Conservation (phyloP, 2,113 vertebrate genomes). For the Turdus rufiventris region DNA sequence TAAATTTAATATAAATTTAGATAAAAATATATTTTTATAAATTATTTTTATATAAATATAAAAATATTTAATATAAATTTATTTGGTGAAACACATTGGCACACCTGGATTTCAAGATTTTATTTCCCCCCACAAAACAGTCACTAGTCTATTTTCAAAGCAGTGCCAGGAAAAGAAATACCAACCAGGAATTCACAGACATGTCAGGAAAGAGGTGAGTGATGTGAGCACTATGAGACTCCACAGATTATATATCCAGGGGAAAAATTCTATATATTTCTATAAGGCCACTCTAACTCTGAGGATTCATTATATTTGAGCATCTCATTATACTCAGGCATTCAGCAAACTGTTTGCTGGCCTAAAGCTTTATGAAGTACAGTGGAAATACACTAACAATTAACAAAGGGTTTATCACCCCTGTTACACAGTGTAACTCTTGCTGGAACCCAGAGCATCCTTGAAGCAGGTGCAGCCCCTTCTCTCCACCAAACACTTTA, state of each 20-base stretch:
- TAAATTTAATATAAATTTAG: too few relatives aligned
- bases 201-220: background rate
- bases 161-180: background rate
- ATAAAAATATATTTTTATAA: too few relatives aligned
- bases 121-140: background rate
- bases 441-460: background rate
- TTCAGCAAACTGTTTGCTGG: background rate
- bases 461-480: background rate
- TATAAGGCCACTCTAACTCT: too few relatives aligned
- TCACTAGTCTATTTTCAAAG: background rate
- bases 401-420: background rate
- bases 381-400: background rate
- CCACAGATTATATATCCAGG: background rate
- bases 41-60: too few relatives aligned
- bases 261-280: background rate
- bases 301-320: background rate
- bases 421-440: fast-evolving
- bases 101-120: background rate
- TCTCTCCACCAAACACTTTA: background rate
- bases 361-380: background rate
- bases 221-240: fast-evolving
- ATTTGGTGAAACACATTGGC: background rate
- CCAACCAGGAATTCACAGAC: background rate
- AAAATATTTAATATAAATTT: too few relatives aligned
- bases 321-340: fast-evolving